phyloP scores from a whole-genome alignment of 2,113 vertebrate species.

The Oceanodroma tethys region DNA sequence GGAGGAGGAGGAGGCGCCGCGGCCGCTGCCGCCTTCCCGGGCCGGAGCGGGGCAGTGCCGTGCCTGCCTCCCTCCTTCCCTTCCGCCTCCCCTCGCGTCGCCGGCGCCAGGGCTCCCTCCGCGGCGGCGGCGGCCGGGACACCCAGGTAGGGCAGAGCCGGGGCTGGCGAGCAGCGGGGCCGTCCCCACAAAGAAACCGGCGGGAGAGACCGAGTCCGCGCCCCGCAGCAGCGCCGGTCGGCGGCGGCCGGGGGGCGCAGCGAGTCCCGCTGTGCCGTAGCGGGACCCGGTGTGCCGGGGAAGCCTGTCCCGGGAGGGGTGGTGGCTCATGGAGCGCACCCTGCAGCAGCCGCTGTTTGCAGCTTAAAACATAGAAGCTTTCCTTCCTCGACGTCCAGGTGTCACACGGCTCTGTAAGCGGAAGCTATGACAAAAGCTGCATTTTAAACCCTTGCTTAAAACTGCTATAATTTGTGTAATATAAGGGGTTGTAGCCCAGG shows the following conservation, averaged over 20 bases:
- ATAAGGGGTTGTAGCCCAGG: not conserved
- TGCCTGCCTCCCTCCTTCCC: not conserved
- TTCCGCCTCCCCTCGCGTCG: not conserved
- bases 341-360: not conserved
- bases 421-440: fast-evolving
- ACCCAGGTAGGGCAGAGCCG: not conserved
- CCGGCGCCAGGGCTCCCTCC: not conserved
- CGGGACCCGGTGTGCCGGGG: not conserved
- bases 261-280: not conserved
- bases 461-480: fast-evolving
- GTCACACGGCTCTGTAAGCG: not conserved
- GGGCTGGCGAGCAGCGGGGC: not conserved
- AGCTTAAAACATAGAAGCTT: fast-evolving
- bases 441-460: not conserved
- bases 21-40: not conserved
- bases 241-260: not conserved
- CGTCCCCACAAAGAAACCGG: not conserved
- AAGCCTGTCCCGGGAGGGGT: not conserved
- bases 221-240: not conserved
- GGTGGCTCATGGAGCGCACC: fast-evolving
- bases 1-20: not conserved
- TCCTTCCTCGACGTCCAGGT: fast-evolving
- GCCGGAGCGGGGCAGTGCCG: not conserved
- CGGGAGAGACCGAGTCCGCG: not conserved
- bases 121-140: not conserved